A percentile compares a stretch with the other conserved stretches of the same genome.
Evolutionary conservation across 64 coral and sea anemone species (phyloP).

Genomic region (Catalaphyllia jardinei): DNA sequence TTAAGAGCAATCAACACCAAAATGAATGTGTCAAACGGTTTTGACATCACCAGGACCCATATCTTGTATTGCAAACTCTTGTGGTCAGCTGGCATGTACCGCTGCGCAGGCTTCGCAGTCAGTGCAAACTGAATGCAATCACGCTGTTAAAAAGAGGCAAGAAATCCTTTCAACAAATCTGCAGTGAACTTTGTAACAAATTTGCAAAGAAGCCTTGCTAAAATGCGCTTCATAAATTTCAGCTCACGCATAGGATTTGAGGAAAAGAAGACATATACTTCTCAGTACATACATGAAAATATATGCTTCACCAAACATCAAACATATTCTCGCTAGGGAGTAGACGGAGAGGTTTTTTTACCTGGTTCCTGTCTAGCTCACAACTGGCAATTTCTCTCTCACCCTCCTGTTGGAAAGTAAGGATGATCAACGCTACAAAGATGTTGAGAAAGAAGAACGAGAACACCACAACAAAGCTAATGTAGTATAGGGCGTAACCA

Average conservation of each 20-base stretch:
- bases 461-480: conserved; percentile 94
- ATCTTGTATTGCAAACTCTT: conserved; percentile 82
- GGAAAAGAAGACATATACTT: no score
- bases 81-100: conserved; percentile 83
- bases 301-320: not conserved
- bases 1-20: conserved; percentile 92
- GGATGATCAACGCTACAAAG: conserved; percentile 96
- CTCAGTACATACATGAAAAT: no score
- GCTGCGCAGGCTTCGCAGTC: conserved; percentile 82
- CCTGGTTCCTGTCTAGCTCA: conserved; percentile 96
- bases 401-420: conserved; percentile 96
- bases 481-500: conserved; percentile 84
- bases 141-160: conserved; percentile 47
- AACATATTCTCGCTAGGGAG: not conserved
- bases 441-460: conserved; percentile 99
- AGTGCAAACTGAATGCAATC: conserved; percentile 95
- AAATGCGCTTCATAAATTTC: no score
- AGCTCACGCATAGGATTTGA: no score
- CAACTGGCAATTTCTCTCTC: conserved; percentile 93
- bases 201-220: no score
- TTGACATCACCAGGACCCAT: conserved; percentile 81
- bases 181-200: no score
- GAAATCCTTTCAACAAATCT: no score
- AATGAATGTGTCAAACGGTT: conserved; percentile 89
- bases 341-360: not conserved